Evolutionary conservation across 2,888 invertebrate genomes (phyloP).

Genomic region (Lasioglossum marginatum): DNA sequence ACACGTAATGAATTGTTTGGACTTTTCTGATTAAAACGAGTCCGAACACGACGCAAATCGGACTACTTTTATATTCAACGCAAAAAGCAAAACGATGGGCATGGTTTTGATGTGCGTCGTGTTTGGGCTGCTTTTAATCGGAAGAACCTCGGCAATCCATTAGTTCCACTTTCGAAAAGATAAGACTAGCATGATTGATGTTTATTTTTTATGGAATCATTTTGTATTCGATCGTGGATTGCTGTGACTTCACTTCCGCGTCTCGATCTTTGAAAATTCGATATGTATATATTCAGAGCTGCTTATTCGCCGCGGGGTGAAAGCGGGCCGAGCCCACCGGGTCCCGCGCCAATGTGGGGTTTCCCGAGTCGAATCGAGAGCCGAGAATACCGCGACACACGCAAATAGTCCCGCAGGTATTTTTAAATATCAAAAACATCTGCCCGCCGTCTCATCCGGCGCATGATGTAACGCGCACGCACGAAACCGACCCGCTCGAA

Average conservation of each 20-base stretch:
- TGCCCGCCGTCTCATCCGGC: slow-evolving; percentile 67
- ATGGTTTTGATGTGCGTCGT: not conserved
- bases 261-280: not conserved
- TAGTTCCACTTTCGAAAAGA: too few species aligned
- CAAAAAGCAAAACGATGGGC: rapidly evolving
- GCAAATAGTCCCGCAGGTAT: slow-evolving; percentile 78
- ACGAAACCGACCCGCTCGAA: slow-evolving; percentile 30
- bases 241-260: not conserved
- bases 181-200: not conserved
- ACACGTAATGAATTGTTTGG: not conserved
- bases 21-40: not conserved
- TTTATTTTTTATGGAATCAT: not conserved
- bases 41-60: not conserved
- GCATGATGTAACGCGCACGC: slow-evolving; percentile 74
- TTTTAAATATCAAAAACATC: slow-evolving; percentile 80
- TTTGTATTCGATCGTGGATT: not conserved
- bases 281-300: not conserved
- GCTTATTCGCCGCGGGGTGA: slow-evolving; percentile 25
- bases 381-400: slow-evolving; percentile 74
- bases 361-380: slow-evolving; percentile 64
- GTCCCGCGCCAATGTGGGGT: slow-evolving; percentile 70
- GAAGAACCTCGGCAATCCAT: too few species aligned
- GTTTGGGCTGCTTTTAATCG: not conserved
- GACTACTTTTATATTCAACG: not conserved
- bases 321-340: slow-evolving; percentile 45